Conservation (phyloP, 1,140 invertebrate species). For the Eciton burchellii region DNA sequence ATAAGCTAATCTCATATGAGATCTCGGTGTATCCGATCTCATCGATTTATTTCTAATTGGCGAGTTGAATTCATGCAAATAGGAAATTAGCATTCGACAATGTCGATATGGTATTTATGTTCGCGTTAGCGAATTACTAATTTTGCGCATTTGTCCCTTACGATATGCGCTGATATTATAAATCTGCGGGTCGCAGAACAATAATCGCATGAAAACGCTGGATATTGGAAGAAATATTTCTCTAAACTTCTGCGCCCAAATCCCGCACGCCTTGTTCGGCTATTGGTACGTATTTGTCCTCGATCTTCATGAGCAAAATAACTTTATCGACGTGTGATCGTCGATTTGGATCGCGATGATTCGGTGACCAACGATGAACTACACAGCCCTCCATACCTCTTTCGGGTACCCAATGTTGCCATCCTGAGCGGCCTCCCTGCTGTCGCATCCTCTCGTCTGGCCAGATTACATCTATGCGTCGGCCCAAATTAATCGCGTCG, state of each 20-base stretch:
- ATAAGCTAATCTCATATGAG: conserved; percentile 23
- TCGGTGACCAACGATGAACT: conserved; percentile 96
- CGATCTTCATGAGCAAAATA: conserved; percentile 96
- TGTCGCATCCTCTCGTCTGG: conserved; percentile 94
- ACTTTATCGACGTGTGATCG: conserved; percentile 96
- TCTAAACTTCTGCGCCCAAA: conserved; percentile 89
- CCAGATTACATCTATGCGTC: conserved; percentile 96
- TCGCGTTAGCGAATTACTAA: conserved; percentile 64
- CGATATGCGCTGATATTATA: conserved; percentile 32
- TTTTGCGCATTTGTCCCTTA: conserved; percentile 13
- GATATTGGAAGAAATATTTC: conserved; percentile 51
- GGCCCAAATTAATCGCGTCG: conserved; percentile 95
- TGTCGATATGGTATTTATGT: conserved; percentile 55
- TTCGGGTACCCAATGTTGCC: conserved; percentile 95
- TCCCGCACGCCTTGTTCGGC: conserved; percentile 95
- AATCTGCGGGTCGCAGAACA: conserved; percentile 22
- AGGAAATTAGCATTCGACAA: conserved; percentile 67
- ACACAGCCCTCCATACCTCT: conserved; percentile 96
- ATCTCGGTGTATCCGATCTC: conserved; percentile 26
- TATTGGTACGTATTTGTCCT: conserved; percentile 96
- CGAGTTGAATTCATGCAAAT: conserved; percentile 62
- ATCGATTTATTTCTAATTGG: conserved; percentile 37
- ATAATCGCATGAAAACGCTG: conserved; percentile 47
- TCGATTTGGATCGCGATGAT: conserved; percentile 93
- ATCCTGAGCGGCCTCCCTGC: conserved; percentile 93